phyloP scores from a whole-genome alignment of 2,888 invertebrate species.

The Sclerodermus sp. region DNA sequence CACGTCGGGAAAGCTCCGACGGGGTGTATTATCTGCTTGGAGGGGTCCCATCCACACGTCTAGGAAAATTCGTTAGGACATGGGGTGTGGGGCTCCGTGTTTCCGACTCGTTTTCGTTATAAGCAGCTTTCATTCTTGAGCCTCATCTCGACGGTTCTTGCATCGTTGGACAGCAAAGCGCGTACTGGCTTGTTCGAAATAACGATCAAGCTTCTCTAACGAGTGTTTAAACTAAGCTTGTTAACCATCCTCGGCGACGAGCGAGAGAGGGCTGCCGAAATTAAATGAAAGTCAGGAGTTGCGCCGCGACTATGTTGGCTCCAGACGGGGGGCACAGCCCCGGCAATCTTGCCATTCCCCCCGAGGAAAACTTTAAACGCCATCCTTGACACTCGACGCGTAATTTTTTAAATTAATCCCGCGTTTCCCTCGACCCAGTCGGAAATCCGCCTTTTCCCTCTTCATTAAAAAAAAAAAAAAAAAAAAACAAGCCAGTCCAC shows the following conservation, averaged over 20 bases:
- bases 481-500: no score
- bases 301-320: no score
- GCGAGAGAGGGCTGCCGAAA: slow-evolving; percentile 16
- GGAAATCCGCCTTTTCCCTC: no score
- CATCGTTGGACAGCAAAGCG: slow-evolving; percentile 8
- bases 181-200: slow-evolving; percentile 26
- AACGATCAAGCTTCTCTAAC: slow-evolving; percentile 38
- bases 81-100: slow-evolving; percentile 11
- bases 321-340: no score
- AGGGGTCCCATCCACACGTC: slow-evolving; percentile 3
- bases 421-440: no score
- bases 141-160: slow-evolving; percentile 17
- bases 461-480: no score
- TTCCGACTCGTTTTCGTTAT: slow-evolving; percentile 28
- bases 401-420: no score
- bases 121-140: slow-evolving; percentile 28
- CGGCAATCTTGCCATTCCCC: no score
- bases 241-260: slow-evolving; percentile 25
- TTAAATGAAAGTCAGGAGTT: slow-evolving; percentile 3
- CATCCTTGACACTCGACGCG: no score
- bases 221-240: slow-evolving; percentile 45
- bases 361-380: no score
- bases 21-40: no score
- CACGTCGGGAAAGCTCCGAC: no score
- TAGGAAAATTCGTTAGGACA: slow-evolving; percentile 21